Percentiles rank a stretch among this genome's conserved stretches.
These are phyloP conservation scores for Tetropium fuscum DNA, from an alignment of 2,888 invertebrate species.

Conservation along the genomic window DNA sequence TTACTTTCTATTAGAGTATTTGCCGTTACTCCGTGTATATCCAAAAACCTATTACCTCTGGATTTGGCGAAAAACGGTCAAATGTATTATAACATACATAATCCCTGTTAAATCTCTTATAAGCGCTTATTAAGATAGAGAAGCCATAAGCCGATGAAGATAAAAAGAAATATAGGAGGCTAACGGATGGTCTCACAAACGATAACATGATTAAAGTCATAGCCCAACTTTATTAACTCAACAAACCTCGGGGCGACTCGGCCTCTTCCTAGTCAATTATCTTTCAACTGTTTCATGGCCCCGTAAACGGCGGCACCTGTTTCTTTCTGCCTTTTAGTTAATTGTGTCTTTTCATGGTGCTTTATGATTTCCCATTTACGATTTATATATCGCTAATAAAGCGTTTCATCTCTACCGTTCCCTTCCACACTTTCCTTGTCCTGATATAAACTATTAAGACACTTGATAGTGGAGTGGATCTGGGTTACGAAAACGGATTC, in stretches of 20 bases:
- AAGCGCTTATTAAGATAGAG: slow-evolving; percentile 39
- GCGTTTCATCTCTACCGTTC: too few relatives aligned
- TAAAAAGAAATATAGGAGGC: slow-evolving; percentile 36
- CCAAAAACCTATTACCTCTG: slow-evolving; percentile 32
- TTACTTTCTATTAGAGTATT: too few relatives aligned
- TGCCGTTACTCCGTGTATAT: slow-evolving; percentile 31
- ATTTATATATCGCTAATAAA: too few relatives aligned
- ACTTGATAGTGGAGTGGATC: too few relatives aligned
- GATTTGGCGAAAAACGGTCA: slow-evolving; percentile 29
- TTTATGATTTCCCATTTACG: slow-evolving; percentile 9
- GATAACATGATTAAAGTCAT: slow-evolving; percentile 58
- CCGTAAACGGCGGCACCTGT: slow-evolving; percentile 27
- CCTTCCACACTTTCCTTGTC: too few relatives aligned
- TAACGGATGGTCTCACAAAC: slow-evolving; percentile 48
- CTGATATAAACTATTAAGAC: too few relatives aligned
- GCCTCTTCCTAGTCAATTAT: slow-evolving; percentile 28
- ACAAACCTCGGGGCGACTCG: slow-evolving; percentile 29
- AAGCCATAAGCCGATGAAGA: slow-evolving; percentile 36
- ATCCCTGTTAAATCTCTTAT: slow-evolving; percentile 29
- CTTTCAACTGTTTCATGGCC: slow-evolving; percentile 31
- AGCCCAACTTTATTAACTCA: slow-evolving; percentile 56
- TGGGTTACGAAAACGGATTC: too few relatives aligned
- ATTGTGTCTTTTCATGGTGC: slow-evolving; percentile 14
- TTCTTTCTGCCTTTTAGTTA: slow-evolving; percentile 18
- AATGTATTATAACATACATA: slow-evolving; percentile 24